Conservation (phyloP, 2,888 invertebrate genomes). For the Dorcus parallelipipedus region DNA sequence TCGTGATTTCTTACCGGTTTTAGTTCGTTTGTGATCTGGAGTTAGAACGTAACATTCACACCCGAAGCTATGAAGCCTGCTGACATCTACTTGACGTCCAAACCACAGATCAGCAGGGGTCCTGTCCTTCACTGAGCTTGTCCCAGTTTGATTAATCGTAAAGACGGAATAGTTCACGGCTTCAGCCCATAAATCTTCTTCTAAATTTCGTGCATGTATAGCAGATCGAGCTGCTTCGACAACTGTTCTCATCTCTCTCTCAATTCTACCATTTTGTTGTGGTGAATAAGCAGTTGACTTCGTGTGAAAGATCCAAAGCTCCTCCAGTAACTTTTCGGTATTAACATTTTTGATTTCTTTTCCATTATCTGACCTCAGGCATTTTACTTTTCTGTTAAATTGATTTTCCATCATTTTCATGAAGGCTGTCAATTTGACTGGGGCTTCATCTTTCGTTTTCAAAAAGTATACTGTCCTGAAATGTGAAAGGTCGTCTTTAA, state of each 20-base stretch:
- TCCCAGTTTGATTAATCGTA: constrained; percentile 29
- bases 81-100: background rate
- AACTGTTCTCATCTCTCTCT: constrained; percentile 37
- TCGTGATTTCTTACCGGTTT: too few relatives aligned
- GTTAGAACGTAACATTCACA: too few relatives aligned
- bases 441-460: constrained; percentile 3
- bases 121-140: constrained; percentile 12
- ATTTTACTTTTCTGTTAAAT: constrained; percentile 29
- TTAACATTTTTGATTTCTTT: constrained; percentile 32
- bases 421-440: constrained; percentile 5
- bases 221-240: constrained; percentile 33
- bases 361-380: constrained; percentile 34
- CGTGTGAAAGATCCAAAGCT: constrained; percentile 25
- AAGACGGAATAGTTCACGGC: constrained; percentile 29
- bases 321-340: constrained; percentile 23
- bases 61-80: too few relatives aligned
- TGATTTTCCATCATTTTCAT: constrained; percentile 33
- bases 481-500: constrained; percentile 9
- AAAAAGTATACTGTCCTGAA: constrained; percentile 9
- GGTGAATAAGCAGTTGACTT: constrained; percentile 31
- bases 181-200: constrained; percentile 27
- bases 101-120: too few relatives aligned
- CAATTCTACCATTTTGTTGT: constrained; percentile 36
- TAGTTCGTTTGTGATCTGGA: too few relatives aligned
- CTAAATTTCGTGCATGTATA: constrained; percentile 21